Conservation (phyloP, 1,140 invertebrate species). For the Sycophaga agraensis region DNA sequence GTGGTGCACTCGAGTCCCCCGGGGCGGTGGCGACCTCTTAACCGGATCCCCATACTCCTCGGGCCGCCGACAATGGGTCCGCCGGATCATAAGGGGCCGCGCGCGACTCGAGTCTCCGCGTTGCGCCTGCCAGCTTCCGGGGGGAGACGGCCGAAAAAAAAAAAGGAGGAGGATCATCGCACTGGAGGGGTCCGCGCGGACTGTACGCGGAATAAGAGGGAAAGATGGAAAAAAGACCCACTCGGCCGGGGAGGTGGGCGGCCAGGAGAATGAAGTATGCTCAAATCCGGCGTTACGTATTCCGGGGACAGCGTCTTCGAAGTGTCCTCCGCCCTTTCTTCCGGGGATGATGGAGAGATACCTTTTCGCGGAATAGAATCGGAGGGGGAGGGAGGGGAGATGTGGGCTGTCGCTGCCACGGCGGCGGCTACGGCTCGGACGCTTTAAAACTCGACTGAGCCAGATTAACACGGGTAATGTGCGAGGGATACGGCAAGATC, state of each 20-base stretch:
- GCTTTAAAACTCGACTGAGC: neutral
- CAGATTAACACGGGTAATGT: neutral
- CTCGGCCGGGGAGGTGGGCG: neutral
- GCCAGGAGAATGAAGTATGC: neutral
- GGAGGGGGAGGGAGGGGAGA: too few species aligned
- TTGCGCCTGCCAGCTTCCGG: neutral
- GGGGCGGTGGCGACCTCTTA: too few species aligned
- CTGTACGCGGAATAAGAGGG: neutral
- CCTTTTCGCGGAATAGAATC: neutral
- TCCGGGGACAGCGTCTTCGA: neutral
- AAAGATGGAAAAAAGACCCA: neutral
- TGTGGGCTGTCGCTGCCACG: too few species aligned
- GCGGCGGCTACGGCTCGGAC: neutral
- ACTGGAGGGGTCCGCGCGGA: neutral
- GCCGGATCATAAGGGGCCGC: too few species aligned
- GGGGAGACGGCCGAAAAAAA: neutral
- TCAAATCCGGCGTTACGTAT: constrained; percentile 12
- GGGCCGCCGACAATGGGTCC: too few species aligned
- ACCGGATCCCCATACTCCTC: too few species aligned
- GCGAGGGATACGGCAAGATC: too few species aligned
- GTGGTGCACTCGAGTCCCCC: too few species aligned
- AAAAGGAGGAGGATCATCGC: neutral
- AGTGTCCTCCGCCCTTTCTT: neutral
- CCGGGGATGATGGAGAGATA: neutral
- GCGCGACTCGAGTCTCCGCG: too few species aligned